Percentiles rank a stretch among this genome's conserved stretches.
These are phyloP conservation scores for Miichthys miiuy DNA, from an alignment of 2,797 vertebrate genomes.

Conservation along the genomic window DNA sequence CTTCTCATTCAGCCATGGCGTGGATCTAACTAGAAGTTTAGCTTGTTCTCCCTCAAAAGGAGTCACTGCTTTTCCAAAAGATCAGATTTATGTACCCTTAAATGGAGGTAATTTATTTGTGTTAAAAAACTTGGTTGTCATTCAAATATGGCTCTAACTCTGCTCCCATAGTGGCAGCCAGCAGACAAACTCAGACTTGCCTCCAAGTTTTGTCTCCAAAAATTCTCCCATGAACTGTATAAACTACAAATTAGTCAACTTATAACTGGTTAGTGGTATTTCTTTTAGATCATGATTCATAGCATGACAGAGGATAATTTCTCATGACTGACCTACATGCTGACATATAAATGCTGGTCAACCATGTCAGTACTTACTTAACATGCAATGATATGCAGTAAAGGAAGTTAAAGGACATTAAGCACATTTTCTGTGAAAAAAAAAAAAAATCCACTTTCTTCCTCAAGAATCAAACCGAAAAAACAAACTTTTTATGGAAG, in stretches of 20 bases:
- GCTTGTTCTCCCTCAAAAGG: slow-evolving; percentile 49
- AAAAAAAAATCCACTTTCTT: slow-evolving; percentile 17
- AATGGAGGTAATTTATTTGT: slow-evolving; percentile 67
- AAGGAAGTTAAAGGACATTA: slow-evolving; percentile 26
- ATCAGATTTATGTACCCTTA: slow-evolving; percentile 63
- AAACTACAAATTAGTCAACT: slow-evolving; percentile 55
- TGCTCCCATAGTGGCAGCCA: slow-evolving; percentile 80
- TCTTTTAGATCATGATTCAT: slow-evolving; percentile 40
- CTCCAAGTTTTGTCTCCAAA: slow-evolving; percentile 64
- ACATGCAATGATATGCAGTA: slow-evolving; percentile 15
- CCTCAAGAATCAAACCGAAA: slow-evolving; percentile 33
- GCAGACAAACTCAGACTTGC: slow-evolving; percentile 71
- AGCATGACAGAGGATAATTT: slow-evolving; percentile 10
- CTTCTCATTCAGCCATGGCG: slow-evolving; percentile 60
- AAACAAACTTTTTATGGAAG: slow-evolving; percentile 27
- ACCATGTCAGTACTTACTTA: slow-evolving; percentile 31
- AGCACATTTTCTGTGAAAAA: slow-evolving; percentile 16
- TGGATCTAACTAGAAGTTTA: slow-evolving; percentile 61
- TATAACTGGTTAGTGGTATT: slow-evolving; percentile 29
- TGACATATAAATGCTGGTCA: slow-evolving; percentile 21
- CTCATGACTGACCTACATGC: slow-evolving; percentile 28
- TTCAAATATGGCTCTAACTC: slow-evolving; percentile 49
- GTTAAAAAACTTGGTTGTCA: slow-evolving; percentile 45
- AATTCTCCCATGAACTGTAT: slow-evolving; percentile 57
- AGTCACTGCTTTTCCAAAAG: slow-evolving; percentile 43